These are phyloP conservation scores for Sebastes wilsoni DNA, from an alignment of 2,797 vertebrate genomes.

Conservation along the genomic window DNA sequence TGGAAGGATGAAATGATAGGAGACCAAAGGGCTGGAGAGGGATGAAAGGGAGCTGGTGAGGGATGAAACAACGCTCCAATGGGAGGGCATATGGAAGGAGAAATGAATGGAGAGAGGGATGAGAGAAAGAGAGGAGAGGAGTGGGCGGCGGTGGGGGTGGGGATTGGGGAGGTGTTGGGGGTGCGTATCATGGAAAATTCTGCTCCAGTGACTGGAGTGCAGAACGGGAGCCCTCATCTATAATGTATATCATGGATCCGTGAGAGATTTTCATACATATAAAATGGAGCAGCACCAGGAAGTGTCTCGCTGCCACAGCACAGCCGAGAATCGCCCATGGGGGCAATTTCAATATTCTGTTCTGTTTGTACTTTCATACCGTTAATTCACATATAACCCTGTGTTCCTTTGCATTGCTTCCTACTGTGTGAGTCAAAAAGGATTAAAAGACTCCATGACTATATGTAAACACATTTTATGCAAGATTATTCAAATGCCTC, in stretches of 20 bases:
- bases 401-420: conserved; percentile 59
- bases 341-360: conserved; percentile 78
- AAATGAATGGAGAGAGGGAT: conserved; percentile 65
- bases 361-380: conserved; percentile 76
- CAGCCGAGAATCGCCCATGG: conserved; percentile 61
- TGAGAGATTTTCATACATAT: conserved; percentile 83
- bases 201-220: conserved; percentile 77
- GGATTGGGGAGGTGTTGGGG: conserved; percentile 22
- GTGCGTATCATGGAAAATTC: conserved; percentile 74
- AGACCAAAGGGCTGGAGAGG: conserved; percentile 73
- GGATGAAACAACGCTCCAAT: conserved; percentile 70
- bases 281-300: conserved; percentile 77
- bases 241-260: conserved; percentile 81
- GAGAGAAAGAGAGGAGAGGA: conserved; percentile 51
- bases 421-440: conserved; percentile 70
- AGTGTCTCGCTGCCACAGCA: conserved; percentile 66
- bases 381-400: conserved; percentile 72
- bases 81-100: conserved; percentile 72
- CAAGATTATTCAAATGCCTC: conserved; percentile 74
- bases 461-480: conserved; percentile 74
- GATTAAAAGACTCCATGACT: conserved; percentile 72
- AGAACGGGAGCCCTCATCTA: conserved; percentile 80
- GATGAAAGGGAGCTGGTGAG: conserved; percentile 73
- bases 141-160: conserved; percentile 41
- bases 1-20: conserved; percentile 71